Percentiles rank a stretch among this genome's conserved stretches.
Conservation (phyloP, 2,797 vertebrate species). For the Neosilurus hyrtlii region DNA sequence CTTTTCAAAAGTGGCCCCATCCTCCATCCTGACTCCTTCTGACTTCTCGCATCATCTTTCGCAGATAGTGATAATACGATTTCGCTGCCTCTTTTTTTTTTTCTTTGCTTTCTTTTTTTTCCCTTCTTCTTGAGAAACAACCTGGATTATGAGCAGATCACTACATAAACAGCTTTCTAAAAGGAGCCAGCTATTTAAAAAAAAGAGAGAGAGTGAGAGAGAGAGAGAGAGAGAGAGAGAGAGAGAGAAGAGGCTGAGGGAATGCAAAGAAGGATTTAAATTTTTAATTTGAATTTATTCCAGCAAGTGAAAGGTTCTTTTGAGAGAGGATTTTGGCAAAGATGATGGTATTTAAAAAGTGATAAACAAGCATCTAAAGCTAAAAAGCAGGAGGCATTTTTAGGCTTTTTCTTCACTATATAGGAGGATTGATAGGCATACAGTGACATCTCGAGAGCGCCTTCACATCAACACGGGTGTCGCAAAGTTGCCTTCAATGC, state of each 20-base stretch:
- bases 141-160: conserved; percentile 88
- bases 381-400: conserved; percentile 69
- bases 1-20: conserved; percentile 74
- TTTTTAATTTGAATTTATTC: conserved; percentile 89
- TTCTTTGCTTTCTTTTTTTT: neutral
- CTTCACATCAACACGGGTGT: conserved; percentile 33
- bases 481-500: neutral
- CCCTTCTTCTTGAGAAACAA: conserved; percentile 87
- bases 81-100: conserved; percentile 69
- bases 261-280: conserved; percentile 89
- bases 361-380: conserved; percentile 88
- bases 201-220: conserved; percentile 6
- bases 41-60: conserved; percentile 85
- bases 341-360: conserved; percentile 88
- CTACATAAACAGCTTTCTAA: conserved; percentile 89
- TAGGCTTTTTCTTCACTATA: conserved; percentile 72
- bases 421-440: conserved; percentile 67
- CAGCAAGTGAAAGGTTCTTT: conserved; percentile 89
- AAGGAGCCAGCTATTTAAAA: conserved; percentile 88
- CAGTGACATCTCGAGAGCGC: conserved; percentile 73
- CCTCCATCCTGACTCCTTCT: conserved; percentile 74
- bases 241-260: conserved; percentile 76
- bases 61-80: conserved; percentile 87
- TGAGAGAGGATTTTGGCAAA: conserved; percentile 86
- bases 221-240: neutral